These are phyloP conservation scores for Aphelocoma californica DNA, from an alignment of 2,797 vertebrate genomes.

Conservation along the genomic window DNA sequence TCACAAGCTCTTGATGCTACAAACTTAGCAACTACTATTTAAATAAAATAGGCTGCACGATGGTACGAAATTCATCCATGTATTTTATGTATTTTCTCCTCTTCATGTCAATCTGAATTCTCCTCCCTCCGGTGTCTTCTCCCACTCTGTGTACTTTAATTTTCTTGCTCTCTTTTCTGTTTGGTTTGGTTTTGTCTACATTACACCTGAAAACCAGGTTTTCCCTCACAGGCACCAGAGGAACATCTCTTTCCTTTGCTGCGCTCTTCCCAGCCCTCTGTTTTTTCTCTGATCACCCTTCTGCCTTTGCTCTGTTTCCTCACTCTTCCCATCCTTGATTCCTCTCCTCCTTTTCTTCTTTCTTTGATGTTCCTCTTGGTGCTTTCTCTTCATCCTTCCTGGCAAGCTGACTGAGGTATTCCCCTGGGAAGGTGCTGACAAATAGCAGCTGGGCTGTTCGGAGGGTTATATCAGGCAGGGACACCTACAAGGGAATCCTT, in stretches of 20 bases:
- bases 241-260: neutral
- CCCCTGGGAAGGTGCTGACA: neutral
- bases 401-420: neutral
- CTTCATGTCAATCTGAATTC: neutral
- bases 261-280: neutral
- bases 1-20: neutral
- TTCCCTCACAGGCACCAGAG: neutral
- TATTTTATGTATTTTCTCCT: neutral
- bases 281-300: neutral
- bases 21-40: neutral
- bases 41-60: neutral
- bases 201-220: neutral
- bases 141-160: neutral
- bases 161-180: neutral
- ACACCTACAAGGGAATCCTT: neutral
- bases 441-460: neutral
- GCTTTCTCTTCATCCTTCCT: constrained; percentile 14
- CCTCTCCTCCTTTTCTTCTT: neutral
- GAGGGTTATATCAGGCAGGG: neutral
- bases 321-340: neutral
- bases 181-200: neutral
- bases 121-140: neutral
- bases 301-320: constrained; percentile 1
- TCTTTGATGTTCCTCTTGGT: neutral
- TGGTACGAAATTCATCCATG: neutral